Percentiles rank a stretch among this genome's conserved stretches.
Evolutionary conservation across 2,888 invertebrate genomes (phyloP).

Genomic region (Tigriopus californicus): DNA sequence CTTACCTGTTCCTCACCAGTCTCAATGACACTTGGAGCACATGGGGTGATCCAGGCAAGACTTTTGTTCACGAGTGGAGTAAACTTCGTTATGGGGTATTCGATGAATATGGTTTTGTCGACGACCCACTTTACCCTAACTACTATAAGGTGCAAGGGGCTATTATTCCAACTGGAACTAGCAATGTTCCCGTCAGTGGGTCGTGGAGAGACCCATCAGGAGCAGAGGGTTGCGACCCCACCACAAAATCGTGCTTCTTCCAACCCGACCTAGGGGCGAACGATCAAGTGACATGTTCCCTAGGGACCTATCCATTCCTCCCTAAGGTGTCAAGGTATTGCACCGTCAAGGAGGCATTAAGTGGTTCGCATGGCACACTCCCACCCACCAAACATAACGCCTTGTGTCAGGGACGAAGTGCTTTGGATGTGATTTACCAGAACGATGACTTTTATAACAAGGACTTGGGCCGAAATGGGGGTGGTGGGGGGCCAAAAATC

Average conservation of each 20-base stretch:
- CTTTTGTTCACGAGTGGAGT: conserved; percentile 40
- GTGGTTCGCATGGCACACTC: conserved; percentile 17
- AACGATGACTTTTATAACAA: conserved; percentile 24
- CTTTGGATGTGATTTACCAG: conserved; percentile 25
- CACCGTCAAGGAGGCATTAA: conserved; percentile 21
- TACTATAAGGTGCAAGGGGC: conserved; percentile 31
- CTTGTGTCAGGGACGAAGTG: conserved; percentile 25
- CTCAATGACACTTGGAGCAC: conserved; percentile 17
- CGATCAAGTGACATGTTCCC: conserved; percentile 9
- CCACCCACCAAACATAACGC: conserved; percentile 26
- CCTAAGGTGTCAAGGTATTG: conserved; percentile 22
- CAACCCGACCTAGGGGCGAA: not conserved
- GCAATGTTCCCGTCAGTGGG: conserved; percentile 22
- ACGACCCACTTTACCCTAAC: conserved; percentile 38
- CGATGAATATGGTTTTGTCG: conserved; percentile 41
- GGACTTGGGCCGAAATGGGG: not conserved
- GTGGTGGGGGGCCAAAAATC: not conserved
- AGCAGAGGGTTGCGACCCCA: not conserved
- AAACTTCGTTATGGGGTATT: conserved; percentile 48
- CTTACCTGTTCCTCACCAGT: conserved; percentile 22
- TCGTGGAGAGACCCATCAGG: conserved; percentile 11
- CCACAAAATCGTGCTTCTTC: not conserved
- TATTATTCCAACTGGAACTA: conserved; percentile 25
- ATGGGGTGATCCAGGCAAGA: conserved; percentile 23
- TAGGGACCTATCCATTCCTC: conserved; percentile 7